These are phyloP conservation scores for Pecten maximus DNA, from an alignment of 2,888 invertebrate species.

Conservation along the genomic window DNA sequence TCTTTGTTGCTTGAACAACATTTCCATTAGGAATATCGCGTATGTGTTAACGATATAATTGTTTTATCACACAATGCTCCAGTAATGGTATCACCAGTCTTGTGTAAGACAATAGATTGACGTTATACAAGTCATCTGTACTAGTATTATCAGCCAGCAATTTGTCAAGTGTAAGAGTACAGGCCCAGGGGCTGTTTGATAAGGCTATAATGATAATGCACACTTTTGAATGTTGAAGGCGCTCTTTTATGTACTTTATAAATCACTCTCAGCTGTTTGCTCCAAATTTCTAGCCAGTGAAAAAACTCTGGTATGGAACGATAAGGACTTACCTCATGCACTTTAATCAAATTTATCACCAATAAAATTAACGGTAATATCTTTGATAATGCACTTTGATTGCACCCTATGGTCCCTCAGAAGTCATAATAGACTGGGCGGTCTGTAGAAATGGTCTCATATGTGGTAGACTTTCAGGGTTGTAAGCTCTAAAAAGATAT, in stretches of 20 bases:
- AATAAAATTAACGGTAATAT: not conserved
- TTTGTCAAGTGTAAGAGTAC: constrained; percentile 33
- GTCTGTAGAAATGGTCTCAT: not conserved
- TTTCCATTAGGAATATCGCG: not conserved
- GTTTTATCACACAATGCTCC: not conserved
- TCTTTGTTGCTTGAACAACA: not conserved
- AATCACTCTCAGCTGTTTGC: not conserved
- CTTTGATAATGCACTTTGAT: not conserved
- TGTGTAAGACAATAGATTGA: not conserved
- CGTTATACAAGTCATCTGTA: not conserved
- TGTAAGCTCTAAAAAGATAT: not conserved
- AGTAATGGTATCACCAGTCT: not conserved
- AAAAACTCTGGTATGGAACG: not conserved
- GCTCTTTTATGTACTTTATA: not conserved
- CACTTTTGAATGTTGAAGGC: not conserved
- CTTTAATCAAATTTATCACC: constrained; percentile 30
- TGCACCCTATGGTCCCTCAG: not conserved
- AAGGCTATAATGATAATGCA: constrained; percentile 26
- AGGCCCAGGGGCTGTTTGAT: constrained; percentile 3
- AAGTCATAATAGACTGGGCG: not conserved
- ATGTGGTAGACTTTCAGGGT: not conserved
- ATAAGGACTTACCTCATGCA: not conserved
- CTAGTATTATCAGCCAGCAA: not conserved
- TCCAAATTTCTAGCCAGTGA: not conserved
- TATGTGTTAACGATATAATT: not conserved